Percentiles rank a stretch among this genome's conserved stretches.
These are phyloP conservation scores for Danio albolineatus DNA, from an alignment of 2,797 vertebrate species.

Conservation along the genomic window DNA sequence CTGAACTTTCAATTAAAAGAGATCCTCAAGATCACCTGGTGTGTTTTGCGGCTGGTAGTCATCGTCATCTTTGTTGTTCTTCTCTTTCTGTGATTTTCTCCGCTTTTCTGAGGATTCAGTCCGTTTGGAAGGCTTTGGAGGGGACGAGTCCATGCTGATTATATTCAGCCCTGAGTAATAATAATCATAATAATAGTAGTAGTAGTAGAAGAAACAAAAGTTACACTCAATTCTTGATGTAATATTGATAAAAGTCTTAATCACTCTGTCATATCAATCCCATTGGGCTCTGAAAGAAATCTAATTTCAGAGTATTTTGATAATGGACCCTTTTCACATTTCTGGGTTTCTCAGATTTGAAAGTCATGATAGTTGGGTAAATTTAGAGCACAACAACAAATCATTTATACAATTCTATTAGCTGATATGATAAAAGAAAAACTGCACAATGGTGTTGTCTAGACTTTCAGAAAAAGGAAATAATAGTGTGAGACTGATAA, in stretches of 20 bases:
- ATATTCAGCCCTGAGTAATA: constrained; percentile 77
- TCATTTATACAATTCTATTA: no score
- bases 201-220: background rate
- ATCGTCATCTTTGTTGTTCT: constrained; percentile 62
- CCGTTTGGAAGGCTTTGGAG: constrained; percentile 48
- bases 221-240: background rate
- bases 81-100: constrained; percentile 61
- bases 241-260: background rate
- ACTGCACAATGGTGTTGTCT: no score
- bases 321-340: no score
- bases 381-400: no score
- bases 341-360: no score
- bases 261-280: background rate
- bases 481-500: no score
- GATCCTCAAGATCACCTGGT: constrained; percentile 63
- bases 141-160: constrained; percentile 70
- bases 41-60: constrained; percentile 74
- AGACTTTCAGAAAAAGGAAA: no score
- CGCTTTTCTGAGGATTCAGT: constrained; percentile 66
- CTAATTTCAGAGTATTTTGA: background rate
- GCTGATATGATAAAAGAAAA: no score
- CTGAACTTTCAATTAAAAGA: background rate
- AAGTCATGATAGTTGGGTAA: no score
- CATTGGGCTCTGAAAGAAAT: background rate
- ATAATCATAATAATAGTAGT: background rate